Percentiles rank a stretch among this genome's conserved stretches.
phyloP scores from a whole-genome alignment of 1,140 invertebrate species.

The Tetraneura akinire region DNA sequence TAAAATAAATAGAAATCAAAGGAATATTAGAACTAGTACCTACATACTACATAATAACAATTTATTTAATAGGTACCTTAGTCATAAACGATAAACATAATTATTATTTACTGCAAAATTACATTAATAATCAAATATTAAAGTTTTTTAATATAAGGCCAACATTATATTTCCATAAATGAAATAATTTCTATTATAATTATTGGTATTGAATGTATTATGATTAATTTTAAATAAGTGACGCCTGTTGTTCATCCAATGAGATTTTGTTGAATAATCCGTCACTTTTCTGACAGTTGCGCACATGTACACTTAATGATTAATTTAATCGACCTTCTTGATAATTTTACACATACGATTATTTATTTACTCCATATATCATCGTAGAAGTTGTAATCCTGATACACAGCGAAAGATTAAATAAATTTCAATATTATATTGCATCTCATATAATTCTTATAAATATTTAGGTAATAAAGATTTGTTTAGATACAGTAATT shows the following conservation, averaged over 20 bases:
- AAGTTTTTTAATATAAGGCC: background rate
- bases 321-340: background rate
- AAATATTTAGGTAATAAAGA: no score
- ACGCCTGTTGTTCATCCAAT: background rate
- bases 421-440: background rate
- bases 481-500: no score
- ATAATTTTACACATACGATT: background rate
- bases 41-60: no score
- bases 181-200: background rate
- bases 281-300: background rate
- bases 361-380: background rate
- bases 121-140: no score
- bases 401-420: background rate
- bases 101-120: no score
- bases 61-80: no score
- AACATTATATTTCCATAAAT: background rate
- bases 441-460: background rate
- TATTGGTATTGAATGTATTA: background rate
- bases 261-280: background rate
- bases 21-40: no score
- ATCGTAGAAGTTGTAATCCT: background rate
- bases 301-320: background rate
- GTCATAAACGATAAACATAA: no score
- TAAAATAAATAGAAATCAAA: no score
- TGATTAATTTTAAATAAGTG: no score